These are phyloP conservation scores for Tetrax tetrax DNA, from an alignment of 2,113 vertebrate genomes.

Conservation along the genomic window DNA sequence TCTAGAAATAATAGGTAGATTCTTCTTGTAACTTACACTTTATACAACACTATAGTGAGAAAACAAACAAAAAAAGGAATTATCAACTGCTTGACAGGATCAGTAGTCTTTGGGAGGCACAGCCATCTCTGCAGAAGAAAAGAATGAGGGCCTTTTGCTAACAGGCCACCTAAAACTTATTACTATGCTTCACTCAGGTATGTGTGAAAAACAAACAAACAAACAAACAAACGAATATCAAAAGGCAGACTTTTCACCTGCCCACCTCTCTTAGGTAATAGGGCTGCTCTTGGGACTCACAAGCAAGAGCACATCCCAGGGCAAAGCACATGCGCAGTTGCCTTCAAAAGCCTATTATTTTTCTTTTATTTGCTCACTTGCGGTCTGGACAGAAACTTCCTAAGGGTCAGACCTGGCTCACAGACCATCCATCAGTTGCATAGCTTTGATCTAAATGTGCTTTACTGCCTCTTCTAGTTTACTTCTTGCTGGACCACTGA, in stretches of 20 bases:
- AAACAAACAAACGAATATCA: neutral
- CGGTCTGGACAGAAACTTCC: neutral
- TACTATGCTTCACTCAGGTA: constrained; percentile 19
- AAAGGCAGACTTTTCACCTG: neutral
- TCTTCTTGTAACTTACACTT: neutral
- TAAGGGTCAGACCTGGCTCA: neutral
- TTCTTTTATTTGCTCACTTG: neutral
- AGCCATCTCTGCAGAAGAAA: constrained; percentile 22
- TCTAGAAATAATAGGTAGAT: neutral
- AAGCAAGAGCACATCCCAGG: neutral
- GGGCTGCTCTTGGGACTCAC: neutral
- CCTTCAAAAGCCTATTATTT: neutral
- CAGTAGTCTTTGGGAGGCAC: constrained; percentile 41
- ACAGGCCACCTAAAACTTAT: neutral
- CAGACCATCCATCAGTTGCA: neutral
- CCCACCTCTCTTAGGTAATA: neutral
- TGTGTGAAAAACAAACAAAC: neutral
- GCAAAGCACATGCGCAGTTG: neutral
- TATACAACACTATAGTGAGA: neutral
- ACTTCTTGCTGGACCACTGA: neutral
- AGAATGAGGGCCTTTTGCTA: constrained; percentile 29
- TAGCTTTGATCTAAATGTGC: neutral
- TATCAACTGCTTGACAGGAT: constrained; percentile 29
- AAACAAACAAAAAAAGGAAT: constrained; percentile 24
- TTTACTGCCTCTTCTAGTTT: constrained; percentile 13